These are phyloP conservation scores for Ceuthmochares aereus DNA, from an alignment of 2,113 vertebrate species.

Conservation along the genomic window DNA sequence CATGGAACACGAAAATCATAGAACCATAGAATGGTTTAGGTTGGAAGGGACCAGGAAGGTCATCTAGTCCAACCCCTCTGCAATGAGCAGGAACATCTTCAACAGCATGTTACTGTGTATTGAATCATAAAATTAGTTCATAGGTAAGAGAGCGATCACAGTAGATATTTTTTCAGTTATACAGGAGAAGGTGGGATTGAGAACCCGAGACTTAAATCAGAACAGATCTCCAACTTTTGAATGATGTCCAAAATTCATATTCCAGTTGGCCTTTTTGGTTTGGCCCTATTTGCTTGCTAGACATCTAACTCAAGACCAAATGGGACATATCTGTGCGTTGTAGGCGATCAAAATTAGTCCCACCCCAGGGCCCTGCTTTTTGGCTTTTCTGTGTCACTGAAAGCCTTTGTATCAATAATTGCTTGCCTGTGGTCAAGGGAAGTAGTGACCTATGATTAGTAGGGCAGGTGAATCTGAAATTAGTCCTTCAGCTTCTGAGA, in stretches of 20 bases:
- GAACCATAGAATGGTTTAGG: too few species aligned
- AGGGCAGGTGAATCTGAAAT: not conserved
- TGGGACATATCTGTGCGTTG: rapidly evolving
- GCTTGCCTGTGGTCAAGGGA: not conserved
- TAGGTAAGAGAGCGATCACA: not conserved
- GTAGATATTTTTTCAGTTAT: not conserved
- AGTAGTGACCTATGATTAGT: not conserved
- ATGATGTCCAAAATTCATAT: not conserved
- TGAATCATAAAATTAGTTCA: not conserved
- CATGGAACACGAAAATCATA: not conserved
- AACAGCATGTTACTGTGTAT: not conserved
- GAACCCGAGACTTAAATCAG: not conserved
- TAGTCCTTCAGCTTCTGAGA: not conserved
- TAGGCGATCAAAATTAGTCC: not conserved
- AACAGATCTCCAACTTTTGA: not conserved
- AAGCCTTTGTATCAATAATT: not conserved
- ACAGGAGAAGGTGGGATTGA: not conserved
- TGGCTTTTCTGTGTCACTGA: not conserved
- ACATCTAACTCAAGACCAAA: not conserved
- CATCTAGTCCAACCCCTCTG: too few species aligned
- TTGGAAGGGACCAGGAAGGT: too few species aligned
- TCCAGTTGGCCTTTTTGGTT: not conserved
- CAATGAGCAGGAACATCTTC: too few species aligned
- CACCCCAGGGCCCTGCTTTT: not conserved
- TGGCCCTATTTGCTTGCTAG: not conserved